These are phyloP conservation scores for Anthoscopus minutus DNA, from an alignment of 2,113 vertebrate species.

Conservation along the genomic window DNA sequence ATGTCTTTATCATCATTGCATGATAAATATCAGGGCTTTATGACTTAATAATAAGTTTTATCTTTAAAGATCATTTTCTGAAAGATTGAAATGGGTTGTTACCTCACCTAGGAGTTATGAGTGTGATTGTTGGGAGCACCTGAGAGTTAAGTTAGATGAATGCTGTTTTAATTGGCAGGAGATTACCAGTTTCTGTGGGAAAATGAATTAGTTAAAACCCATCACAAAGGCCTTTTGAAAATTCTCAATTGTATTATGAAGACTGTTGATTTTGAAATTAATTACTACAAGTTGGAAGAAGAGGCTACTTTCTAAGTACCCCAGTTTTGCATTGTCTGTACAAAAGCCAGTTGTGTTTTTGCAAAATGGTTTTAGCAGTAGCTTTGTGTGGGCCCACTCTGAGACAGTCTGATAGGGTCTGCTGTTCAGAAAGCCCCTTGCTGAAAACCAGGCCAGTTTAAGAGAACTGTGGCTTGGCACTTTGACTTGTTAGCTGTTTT, in stretches of 20 bases:
- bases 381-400: not conserved
- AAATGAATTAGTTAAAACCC: not conserved
- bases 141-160: not conserved
- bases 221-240: not conserved
- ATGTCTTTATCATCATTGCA: not conserved
- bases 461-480: not conserved
- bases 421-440: not conserved
- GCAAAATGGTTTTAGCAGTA: not conserved
- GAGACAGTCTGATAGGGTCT: not conserved
- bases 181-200: not conserved
- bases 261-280: not conserved
- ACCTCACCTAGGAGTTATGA: not conserved
- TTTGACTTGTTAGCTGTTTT: not conserved
- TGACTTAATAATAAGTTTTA: slow-evolving; percentile 22
- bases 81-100: not conserved
- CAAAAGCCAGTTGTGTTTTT: not conserved
- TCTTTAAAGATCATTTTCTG: slow-evolving; percentile 30
- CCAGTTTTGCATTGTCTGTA: not conserved
- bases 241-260: not conserved
- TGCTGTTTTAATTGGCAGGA: not conserved
- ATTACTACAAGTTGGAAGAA: not conserved
- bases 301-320: not conserved
- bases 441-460: not conserved
- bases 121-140: not conserved
- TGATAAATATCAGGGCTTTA: not conserved